These are phyloP conservation scores for Drosophila sucinea DNA, from an alignment of 1,140 invertebrate genomes.

Conservation along the genomic window DNA sequence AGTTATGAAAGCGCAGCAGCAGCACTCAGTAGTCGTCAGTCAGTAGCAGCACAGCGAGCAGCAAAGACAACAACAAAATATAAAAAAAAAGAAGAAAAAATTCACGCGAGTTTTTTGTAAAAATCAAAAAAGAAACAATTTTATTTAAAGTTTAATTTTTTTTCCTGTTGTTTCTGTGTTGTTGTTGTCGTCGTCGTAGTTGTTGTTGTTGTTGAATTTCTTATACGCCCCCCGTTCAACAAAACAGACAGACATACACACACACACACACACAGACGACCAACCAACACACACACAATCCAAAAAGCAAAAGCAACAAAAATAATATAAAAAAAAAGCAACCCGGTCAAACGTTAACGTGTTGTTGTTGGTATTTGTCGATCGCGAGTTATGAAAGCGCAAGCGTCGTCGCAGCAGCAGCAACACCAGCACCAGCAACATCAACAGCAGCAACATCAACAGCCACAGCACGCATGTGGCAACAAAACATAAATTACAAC, in stretches of 20 bases:
- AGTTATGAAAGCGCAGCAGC: constrained; percentile 77
- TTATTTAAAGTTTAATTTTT: constrained; percentile 13
- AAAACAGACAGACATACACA: too few relatives aligned
- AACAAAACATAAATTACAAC: constrained; percentile 25
- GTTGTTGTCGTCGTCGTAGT: neutral
- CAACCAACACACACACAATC: neutral
- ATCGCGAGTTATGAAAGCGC: constrained; percentile 23
- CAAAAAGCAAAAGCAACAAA: constrained; percentile 2
- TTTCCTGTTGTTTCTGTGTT: constrained; percentile 9
- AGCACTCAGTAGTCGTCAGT: constrained; percentile 38
- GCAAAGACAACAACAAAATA: constrained; percentile 29
- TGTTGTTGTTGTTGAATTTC: constrained; percentile 1
- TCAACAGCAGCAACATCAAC: constrained; percentile 19
- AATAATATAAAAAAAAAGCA: neutral
- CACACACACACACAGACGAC: too few relatives aligned
- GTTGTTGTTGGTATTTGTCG: constrained; percentile 11
- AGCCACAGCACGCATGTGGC: constrained; percentile 10
- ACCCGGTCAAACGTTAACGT: constrained; percentile 18
- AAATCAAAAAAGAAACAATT: neutral
- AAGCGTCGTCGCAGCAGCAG: constrained; percentile 15
- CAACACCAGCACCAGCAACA: constrained; percentile 6
- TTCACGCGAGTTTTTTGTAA: constrained; percentile 7
- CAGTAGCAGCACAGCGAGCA: constrained; percentile 47
- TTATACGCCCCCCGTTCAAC: neutral
- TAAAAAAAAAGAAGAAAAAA: neutral